Evolutionary conservation across 2,113 vertebrate species (phyloP).

Genomic region (Leucopternis melanops): DNA sequence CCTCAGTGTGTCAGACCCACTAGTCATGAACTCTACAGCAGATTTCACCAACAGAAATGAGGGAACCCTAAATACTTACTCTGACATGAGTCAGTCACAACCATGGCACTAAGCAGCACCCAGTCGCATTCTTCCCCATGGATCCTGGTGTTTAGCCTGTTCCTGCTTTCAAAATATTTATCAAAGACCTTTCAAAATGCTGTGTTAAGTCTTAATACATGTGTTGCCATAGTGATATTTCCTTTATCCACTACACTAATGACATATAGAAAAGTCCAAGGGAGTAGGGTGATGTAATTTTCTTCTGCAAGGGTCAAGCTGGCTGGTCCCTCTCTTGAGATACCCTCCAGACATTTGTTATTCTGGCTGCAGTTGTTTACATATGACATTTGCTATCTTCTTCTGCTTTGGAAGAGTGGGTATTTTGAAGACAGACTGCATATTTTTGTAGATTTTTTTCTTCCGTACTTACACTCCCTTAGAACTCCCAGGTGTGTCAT

Average conservation of each 20-base stretch:
- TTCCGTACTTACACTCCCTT: accelerated
- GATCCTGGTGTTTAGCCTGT: background rate
- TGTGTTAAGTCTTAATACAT: background rate
- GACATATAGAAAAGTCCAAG: background rate
- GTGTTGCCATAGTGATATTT: background rate
- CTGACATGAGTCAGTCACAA: background rate
- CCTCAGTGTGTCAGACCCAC: background rate
- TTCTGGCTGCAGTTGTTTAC: background rate
- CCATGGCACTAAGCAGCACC: background rate
- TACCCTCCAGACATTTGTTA: background rate
- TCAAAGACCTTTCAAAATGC: background rate
- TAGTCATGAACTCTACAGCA: background rate
- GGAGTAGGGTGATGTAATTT: background rate
- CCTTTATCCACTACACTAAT: background rate
- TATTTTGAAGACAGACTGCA: background rate
- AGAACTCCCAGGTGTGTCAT: background rate
- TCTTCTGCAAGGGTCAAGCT: background rate
- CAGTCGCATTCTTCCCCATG: background rate
- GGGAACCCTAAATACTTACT: background rate
- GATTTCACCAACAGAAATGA: background rate
- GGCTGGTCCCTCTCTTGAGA: background rate
- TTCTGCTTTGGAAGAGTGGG: background rate
- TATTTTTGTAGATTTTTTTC: background rate
- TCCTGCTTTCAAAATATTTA: background rate
- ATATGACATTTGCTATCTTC: background rate